Evolutionary conservation across 2,888 invertebrate genomes (phyloP), one percentile per base, ranked within the genome.

Genomic region (Rhamphomyia laevipes): DNA sequence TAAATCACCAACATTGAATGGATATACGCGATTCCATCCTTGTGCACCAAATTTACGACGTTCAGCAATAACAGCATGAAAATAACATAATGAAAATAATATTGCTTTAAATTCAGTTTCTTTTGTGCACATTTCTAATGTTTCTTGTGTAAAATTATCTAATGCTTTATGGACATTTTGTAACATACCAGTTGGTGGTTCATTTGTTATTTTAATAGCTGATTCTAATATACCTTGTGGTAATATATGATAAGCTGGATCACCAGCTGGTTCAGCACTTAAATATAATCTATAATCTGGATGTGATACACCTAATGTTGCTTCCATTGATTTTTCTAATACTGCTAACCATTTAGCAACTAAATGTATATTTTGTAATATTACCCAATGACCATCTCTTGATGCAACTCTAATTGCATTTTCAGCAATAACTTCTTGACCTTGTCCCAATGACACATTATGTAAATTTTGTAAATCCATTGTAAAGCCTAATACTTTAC

Each of bases 201-300:
- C 94, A 61, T 94, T 95, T 3, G 94, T 94, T 51, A 95, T 93
- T 73, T 95, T 95, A 62, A 95, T 91, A 1, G 91, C 86, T 0
- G 91, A 86, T 66, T 95, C 93, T 30, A 95, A 70, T 59, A 95
- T 87, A 17, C 94, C 94, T 73, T 93, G 85, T 0, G 80, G 81
- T 42, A 82, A 74, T n/a, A 81, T 78, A 58, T 81, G 80, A 57
- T 74, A 75, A 1, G 67, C 68, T 0, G 90, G 79, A 62, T 81
- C 77, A 0, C 76, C 70, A 0, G 86, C 83, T 0, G 94, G 89
- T 63, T 95, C 94, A 4, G 93, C 93, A 61, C 90, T 91, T 55
- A 95, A 73, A 62, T 82, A 94, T 45, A 95, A 73, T 49, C 83
- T 69, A 59, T 82, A 85, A 15, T 76, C 73, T 1, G 71, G 68